Evolutionary conservation across 2,797 vertebrate genomes (phyloP), one percentile per base, ranked within the genome.

Genomic region (Catharus ustulatus): DNA sequence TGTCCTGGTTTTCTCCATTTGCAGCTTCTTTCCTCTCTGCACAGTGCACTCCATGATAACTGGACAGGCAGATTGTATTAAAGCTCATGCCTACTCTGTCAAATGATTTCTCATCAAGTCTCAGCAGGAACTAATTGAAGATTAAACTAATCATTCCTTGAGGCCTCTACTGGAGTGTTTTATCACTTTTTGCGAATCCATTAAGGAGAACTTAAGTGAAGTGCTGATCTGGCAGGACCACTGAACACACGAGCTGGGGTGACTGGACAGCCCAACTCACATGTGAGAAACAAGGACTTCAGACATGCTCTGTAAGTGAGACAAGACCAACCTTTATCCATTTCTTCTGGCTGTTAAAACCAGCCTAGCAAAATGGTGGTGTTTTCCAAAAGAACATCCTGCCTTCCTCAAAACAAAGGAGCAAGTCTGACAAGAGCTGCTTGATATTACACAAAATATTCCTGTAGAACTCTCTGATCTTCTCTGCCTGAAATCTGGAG

Each of bases 51-150:
- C 95, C 76, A 27, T 3, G 66, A 26, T 66, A 91, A 71, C 87
- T 40, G 89, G 79, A 55, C 91, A 66, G 59, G 80, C 77, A 87
- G 89, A 71, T 89, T 45, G 66, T 52, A 67, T 62, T 83, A 73
- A 92, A 89, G 69, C 51, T 87, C 89, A 18, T 26, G 45, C 55
- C 54, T 63, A 79, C 51, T 72, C 91, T 91, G 78, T 93, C 73
- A 92, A 91, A 97, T 69, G 48, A 94, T 81, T 96, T 85, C 84
- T 94, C 89, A 95, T 92, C 90, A 94, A 89, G 69, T 66, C 93
- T 93, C 94, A 94, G 93, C 8, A 17, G 92, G 93, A 95, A 52
- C 59, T 95, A 96, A 95, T 79, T 92, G 94, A 93, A 96, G 92
- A 94, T 93, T 93, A 89, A 95, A 87, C 73, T 91, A 94, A 94